phyloP scores from a whole-genome alignment of 2,888 invertebrate genomes.

The Andrena fulva region DNA sequence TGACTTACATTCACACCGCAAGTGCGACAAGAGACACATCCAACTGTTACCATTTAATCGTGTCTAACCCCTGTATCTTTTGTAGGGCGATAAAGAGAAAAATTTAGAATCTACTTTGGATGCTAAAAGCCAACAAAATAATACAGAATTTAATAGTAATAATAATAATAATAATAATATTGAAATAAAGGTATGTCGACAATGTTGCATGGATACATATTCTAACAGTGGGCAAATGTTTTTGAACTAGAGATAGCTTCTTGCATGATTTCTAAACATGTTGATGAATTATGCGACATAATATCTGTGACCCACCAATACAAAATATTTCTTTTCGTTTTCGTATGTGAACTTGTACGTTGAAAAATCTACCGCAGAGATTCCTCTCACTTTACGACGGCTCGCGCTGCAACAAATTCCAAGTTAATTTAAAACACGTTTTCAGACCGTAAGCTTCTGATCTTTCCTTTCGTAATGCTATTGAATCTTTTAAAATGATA shows the following conservation, averaged over 20 bases:
- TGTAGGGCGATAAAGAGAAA: slow-evolving; percentile 74
- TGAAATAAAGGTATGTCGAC: slow-evolving; percentile 69
- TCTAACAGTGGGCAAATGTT: slow-evolving; percentile 61
- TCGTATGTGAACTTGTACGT: slow-evolving; percentile 10
- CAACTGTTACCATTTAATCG: slow-evolving; percentile 6
- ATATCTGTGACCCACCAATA: slow-evolving; percentile 34
- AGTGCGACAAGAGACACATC: slow-evolving; percentile 26
- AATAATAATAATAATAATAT: slow-evolving; percentile 59
- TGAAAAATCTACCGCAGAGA: slow-evolving; percentile 16
- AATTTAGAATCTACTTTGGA: slow-evolving; percentile 65
- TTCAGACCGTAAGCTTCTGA: slow-evolving; percentile 6
- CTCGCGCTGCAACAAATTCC: slow-evolving; percentile 20
- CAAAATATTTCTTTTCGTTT: slow-evolving; percentile 31
- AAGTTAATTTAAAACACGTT: slow-evolving; percentile 19
- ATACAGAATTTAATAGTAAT: slow-evolving; percentile 60
- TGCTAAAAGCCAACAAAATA: slow-evolving; percentile 58
- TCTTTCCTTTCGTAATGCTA: slow-evolving; percentile 22
- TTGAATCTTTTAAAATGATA: slow-evolving; percentile 7
- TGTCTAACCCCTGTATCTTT: slow-evolving; percentile 62
- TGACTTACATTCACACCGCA: slow-evolving; percentile 25
- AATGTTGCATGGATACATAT: slow-evolving; percentile 65
- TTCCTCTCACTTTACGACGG: slow-evolving; percentile 10
- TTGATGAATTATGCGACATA: slow-evolving; percentile 56
- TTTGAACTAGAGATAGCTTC: slow-evolving; percentile 68
- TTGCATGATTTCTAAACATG: slow-evolving; percentile 68